Conservation (phyloP, 2,888 invertebrate genomes). For the Gnatocerus cornutus region DNA sequence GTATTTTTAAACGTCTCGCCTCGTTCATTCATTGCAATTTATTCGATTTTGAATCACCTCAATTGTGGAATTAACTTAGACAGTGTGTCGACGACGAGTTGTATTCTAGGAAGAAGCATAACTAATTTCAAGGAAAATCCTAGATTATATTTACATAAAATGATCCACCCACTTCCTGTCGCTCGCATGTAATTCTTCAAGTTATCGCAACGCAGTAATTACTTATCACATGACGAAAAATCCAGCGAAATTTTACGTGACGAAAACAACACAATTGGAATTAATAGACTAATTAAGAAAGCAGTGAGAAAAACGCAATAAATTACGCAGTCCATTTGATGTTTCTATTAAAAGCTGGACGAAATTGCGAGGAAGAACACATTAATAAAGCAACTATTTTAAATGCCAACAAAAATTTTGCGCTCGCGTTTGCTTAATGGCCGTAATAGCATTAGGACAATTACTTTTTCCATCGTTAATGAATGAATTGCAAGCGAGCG, state of each 20-base stretch:
- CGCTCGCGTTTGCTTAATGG: slow-evolving; percentile 24
- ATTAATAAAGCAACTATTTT: slow-evolving; percentile 30
- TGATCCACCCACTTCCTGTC: slow-evolving; percentile 50
- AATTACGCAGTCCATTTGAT: slow-evolving; percentile 34
- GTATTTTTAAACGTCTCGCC: slow-evolving; percentile 31
- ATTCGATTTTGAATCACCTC: slow-evolving; percentile 3
- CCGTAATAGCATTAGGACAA: slow-evolving; percentile 36
- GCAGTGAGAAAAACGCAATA: slow-evolving; percentile 17
- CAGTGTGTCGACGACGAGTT: slow-evolving; percentile 42
- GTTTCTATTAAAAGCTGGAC: slow-evolving; percentile 14
- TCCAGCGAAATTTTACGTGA: slow-evolving; percentile 11
- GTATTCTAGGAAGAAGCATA: slow-evolving; percentile 43
- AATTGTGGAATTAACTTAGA: slow-evolving; percentile 10
- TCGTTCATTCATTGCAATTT: slow-evolving; percentile 40
- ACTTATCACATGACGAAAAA: slow-evolving; percentile 8
- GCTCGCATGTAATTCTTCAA: slow-evolving; percentile 33
- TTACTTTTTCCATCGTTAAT: slow-evolving; percentile 47
- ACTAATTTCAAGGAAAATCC: slow-evolving; percentile 49
- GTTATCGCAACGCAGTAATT: slow-evolving; percentile 23
- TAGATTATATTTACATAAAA: slow-evolving; percentile 50
- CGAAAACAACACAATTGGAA: slow-evolving; percentile 14
- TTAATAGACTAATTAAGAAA: slow-evolving; percentile 1
- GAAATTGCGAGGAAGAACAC: slow-evolving; percentile 20
- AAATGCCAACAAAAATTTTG: slow-evolving; percentile 35
- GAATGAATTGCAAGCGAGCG: slow-evolving; percentile 45